Evolutionary conservation across 2,797 vertebrate species (phyloP).

Genomic region (Spea hammondii): DNA sequence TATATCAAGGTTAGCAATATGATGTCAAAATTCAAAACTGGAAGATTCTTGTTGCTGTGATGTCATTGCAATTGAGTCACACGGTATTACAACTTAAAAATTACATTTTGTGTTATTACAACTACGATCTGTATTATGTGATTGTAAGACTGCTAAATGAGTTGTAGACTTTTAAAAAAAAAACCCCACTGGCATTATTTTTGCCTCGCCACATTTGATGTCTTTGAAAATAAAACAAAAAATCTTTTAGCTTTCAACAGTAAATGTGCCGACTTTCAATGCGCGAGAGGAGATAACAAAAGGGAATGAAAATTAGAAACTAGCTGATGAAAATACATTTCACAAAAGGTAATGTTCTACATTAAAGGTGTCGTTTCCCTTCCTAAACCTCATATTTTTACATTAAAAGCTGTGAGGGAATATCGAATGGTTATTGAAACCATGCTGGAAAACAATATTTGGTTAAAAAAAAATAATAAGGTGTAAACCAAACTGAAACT

Average conservation of each 20-base stretch:
- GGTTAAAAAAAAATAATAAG: slow-evolving; percentile 23
- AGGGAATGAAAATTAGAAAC: slow-evolving; percentile 41
- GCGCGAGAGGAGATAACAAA: slow-evolving; percentile 21
- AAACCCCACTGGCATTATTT: slow-evolving; percentile 15
- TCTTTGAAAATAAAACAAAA: slow-evolving; percentile 14
- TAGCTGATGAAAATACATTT: slow-evolving; percentile 44
- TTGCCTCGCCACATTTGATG: slow-evolving; percentile 28
- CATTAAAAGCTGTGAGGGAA: slow-evolving; percentile 43
- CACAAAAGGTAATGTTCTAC: slow-evolving; percentile 42
- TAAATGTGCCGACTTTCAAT: slow-evolving; percentile 14
- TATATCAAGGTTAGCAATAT: no score
- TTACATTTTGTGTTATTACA: no score
- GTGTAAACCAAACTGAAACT: slow-evolving; percentile 12
- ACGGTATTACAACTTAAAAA: no score
- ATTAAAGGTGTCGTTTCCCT: slow-evolving; percentile 37
- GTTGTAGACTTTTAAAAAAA: neutral
- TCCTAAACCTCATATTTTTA: slow-evolving; percentile 36
- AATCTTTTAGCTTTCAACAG: slow-evolving; percentile 5
- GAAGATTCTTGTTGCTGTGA: no score
- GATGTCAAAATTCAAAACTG: no score
- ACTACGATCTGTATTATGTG: no score
- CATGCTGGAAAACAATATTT: slow-evolving; percentile 9
- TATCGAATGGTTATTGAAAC: slow-evolving; percentile 42
- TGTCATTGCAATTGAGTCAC: no score
- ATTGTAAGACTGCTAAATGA: neutral